These are phyloP conservation scores for Cranoglanis bouderius DNA, from an alignment of 2,113 vertebrate genomes.

Conservation along the genomic window DNA sequence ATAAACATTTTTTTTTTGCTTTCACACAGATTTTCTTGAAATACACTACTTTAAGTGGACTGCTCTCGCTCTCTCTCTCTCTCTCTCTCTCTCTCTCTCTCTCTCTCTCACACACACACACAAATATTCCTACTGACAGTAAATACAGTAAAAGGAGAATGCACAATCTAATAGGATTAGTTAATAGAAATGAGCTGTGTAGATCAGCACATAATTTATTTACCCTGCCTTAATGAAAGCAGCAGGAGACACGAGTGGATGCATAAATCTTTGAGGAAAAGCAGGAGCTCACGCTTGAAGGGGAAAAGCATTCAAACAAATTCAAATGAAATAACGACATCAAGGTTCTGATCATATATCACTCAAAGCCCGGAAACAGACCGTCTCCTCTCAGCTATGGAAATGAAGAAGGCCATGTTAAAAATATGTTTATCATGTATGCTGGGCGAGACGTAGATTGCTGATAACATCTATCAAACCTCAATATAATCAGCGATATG, in stretches of 20 bases:
- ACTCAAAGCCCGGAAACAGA: conserved; percentile 45
- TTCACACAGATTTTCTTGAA: background rate
- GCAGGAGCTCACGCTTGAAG: conserved; percentile 52
- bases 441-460: conserved; percentile 42
- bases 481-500: background rate
- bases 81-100: background rate
- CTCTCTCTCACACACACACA: background rate
- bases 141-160: conserved; percentile 62
- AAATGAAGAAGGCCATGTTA: conserved; percentile 54
- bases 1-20: background rate
- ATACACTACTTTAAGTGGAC: background rate
- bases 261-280: conserved; percentile 64
- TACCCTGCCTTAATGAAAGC: conserved; percentile 62
- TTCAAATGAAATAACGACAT: conserved; percentile 61
- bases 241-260: conserved; percentile 53
- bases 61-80: background rate
- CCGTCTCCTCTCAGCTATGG: conserved; percentile 57
- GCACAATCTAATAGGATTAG: conserved; percentile 65
- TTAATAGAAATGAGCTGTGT: conserved; percentile 68
- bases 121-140: conserved; percentile 54
- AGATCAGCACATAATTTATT: conserved; percentile 63
- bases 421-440: conserved; percentile 53
- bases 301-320: conserved; percentile 59
- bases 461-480: conserved; percentile 51
- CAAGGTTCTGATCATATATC: conserved; percentile 59